phyloP scores from a whole-genome alignment of 2,113 vertebrate species.

The Nicator chloris region DNA sequence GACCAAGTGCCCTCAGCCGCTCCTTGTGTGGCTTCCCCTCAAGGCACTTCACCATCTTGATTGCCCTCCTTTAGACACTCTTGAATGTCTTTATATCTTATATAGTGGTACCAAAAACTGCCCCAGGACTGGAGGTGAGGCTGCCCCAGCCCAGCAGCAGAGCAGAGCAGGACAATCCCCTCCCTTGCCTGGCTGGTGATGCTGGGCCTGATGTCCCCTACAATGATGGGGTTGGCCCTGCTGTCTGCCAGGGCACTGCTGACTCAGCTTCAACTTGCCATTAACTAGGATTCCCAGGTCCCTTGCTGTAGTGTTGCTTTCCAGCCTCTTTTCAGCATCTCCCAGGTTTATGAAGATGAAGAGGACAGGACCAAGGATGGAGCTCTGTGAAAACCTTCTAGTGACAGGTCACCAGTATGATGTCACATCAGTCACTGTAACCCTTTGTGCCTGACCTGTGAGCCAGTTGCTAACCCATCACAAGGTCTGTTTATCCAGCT shows the following conservation, averaged over 20 bases:
- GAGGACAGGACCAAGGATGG: background rate
- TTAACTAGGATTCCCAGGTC: background rate
- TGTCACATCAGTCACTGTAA: background rate
- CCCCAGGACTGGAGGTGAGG: rapidly evolving
- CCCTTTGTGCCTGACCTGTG: background rate
- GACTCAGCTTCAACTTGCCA: rapidly evolving
- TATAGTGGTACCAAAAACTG: background rate
- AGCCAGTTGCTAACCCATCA: background rate
- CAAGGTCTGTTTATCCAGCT: background rate
- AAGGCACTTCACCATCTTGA: rapidly evolving
- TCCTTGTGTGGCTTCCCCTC: background rate
- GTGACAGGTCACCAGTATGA: background rate
- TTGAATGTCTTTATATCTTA: background rate
- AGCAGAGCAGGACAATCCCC: background rate
- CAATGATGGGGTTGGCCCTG: background rate
- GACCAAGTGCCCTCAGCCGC: background rate
- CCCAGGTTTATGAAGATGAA: background rate
- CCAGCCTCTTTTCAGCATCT: background rate
- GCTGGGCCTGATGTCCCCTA: background rate
- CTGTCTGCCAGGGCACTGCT: background rate
- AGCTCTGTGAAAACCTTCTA: rapidly evolving
- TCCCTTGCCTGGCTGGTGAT: rapidly evolving
- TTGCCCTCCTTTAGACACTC: background rate
- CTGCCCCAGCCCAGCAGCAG: background rate
- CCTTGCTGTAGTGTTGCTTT: background rate